Conservation (phyloP, 53 echinoderm and acorn worm species). For the Astropecten irregularis region DNA sequence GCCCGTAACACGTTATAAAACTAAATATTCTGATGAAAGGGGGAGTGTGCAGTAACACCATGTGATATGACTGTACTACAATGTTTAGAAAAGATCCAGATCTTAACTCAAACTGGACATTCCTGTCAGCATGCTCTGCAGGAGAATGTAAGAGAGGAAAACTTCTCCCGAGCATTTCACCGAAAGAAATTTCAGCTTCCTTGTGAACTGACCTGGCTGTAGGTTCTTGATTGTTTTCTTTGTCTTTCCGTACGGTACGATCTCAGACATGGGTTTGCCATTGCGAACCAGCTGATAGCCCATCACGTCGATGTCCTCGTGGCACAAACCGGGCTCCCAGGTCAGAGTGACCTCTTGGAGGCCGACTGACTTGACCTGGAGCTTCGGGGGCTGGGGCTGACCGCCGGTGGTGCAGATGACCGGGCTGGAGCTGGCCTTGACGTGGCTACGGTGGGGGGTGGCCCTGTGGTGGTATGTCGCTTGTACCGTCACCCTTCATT, state of each 20-base stretch:
- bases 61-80: no score
- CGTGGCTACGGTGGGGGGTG: constrained; percentile 11
- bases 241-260: constrained; percentile 55
- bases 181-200: no score
- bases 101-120: no score
- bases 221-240: constrained; percentile 68
- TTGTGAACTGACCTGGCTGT: constrained; percentile 69
- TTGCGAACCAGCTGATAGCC: constrained; percentile 68
- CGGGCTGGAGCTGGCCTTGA: constrained; percentile 24
- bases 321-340: constrained; percentile 72
- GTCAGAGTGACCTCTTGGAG: constrained; percentile 60
- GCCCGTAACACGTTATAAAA: no score
- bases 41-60: no score
- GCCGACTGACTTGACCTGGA: constrained; percentile 51
- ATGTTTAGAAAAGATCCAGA: no score
- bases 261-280: constrained; percentile 52
- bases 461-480: constrained; percentile 65
- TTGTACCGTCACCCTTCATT: constrained; percentile 61
- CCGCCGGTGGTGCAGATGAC: constrained; percentile 67
- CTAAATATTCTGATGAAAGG: no score
- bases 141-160: no score
- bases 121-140: no score
- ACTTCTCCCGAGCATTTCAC: no score
- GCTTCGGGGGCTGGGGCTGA: constrained; percentile 55
- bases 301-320: constrained; percentile 67